phyloP scores from a whole-genome alignment of 2,797 vertebrate species.

The Leptoclinus maculatus region DNA sequence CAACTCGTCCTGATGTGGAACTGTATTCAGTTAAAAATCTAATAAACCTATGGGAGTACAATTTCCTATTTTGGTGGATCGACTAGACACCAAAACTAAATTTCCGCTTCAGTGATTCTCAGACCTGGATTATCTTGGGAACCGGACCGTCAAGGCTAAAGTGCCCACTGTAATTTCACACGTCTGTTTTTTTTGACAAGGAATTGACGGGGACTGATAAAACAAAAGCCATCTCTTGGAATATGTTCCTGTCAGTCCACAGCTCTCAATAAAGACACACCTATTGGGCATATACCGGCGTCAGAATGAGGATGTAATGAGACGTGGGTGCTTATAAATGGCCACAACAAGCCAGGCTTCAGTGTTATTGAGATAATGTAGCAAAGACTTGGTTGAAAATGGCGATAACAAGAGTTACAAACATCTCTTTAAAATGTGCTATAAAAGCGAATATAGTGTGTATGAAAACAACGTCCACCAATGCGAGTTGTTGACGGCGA shows the following conservation, averaged over 20 bases:
- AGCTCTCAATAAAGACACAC: constrained; percentile 70
- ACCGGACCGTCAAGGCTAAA: constrained; percentile 65
- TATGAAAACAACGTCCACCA: neutral
- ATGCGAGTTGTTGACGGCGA: neutral
- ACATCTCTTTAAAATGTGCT: neutral
- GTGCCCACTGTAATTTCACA: constrained; percentile 59
- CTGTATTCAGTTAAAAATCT: constrained; percentile 56
- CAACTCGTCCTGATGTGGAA: constrained; percentile 65
- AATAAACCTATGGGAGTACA: constrained; percentile 76
- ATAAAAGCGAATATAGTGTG: neutral
- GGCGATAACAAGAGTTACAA: neutral
- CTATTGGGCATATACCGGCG: constrained; percentile 52
- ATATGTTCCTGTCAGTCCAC: constrained; percentile 63
- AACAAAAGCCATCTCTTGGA: constrained; percentile 64
- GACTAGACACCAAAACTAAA: constrained; percentile 70
- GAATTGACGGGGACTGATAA: constrained; percentile 64
- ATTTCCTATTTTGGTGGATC: constrained; percentile 74
- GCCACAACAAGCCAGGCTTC: constrained; percentile 25
- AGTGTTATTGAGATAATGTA: neutral
- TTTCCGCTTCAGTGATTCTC: constrained; percentile 63
- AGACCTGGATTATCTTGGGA: constrained; percentile 76
- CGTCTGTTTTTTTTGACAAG: constrained; percentile 45
- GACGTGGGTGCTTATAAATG: constrained; percentile 30
- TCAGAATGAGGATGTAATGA: constrained; percentile 65
- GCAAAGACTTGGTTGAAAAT: neutral